These are phyloP conservation scores for Cephonodes hylas DNA, from an alignment of 2,888 invertebrate species.

Conservation along the genomic window DNA sequence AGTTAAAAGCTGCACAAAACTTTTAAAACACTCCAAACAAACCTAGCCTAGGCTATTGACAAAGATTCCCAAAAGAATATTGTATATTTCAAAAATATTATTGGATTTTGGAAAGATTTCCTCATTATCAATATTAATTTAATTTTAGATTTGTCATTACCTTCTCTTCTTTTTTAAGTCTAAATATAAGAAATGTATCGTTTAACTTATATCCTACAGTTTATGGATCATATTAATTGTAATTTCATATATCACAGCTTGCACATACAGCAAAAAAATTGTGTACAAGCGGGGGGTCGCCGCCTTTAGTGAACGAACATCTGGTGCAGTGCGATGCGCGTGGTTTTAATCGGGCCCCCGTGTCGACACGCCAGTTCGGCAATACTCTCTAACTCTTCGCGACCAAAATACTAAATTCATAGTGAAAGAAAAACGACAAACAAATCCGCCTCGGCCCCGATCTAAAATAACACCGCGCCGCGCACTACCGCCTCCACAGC, in stretches of 20 bases:
- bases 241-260: neutral
- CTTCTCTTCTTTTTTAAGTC: too few species aligned
- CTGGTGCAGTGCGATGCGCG: conserved; percentile 12
- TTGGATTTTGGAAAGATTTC: too few species aligned
- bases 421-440: conserved; percentile 49
- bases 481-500: conserved; percentile 33
- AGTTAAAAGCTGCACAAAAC: too few species aligned
- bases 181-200: too few species aligned
- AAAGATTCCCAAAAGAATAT: too few species aligned
- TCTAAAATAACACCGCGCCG: conserved; percentile 59
- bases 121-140: too few species aligned
- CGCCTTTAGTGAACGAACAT: conserved; percentile 15
- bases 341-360: neutral
- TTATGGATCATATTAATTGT: too few species aligned
- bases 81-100: too few species aligned
- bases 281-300: conserved; percentile 1
- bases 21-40: too few species aligned
- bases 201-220: too few species aligned
- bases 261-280: neutral
- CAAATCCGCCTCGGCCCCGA: conserved; percentile 49
- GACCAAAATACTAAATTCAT: conserved; percentile 44
- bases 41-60: too few species aligned
- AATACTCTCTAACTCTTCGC: conserved; percentile 19
- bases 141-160: too few species aligned
- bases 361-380: neutral